Evolutionary conservation across 1,140 invertebrate genomes (phyloP).

Genomic region (Palaemon carinicauda): DNA sequence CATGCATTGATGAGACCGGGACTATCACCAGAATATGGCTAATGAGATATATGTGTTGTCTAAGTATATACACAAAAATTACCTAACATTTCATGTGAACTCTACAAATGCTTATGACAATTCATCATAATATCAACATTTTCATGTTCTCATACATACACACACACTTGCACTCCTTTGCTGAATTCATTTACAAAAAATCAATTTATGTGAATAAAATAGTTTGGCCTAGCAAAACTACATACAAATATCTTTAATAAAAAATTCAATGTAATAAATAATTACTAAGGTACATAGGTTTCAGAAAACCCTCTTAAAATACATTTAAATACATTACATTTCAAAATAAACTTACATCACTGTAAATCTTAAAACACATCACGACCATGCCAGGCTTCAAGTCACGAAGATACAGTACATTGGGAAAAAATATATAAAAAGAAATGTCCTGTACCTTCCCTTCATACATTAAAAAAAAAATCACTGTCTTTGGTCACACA

Average conservation of each 20-base stretch:
- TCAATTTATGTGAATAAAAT: slow-evolving; percentile 26
- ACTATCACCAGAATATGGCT: too few relatives aligned
- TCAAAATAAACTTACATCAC: background rate
- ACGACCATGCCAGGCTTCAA: background rate
- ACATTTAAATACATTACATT: background rate
- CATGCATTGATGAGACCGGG: too few relatives aligned
- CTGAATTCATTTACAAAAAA: background rate
- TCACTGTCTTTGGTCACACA: background rate
- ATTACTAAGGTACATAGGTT: slow-evolving; percentile 21
- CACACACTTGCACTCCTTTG: background rate
- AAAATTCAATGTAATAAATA: slow-evolving; percentile 19
- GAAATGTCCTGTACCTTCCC: too few relatives aligned
- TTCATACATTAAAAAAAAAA: background rate
- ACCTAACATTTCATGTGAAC: too few relatives aligned
- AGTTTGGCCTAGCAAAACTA: slow-evolving; percentile 32
- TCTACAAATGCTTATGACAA: too few relatives aligned
- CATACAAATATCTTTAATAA: slow-evolving; percentile 30
- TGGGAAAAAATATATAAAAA: too few relatives aligned
- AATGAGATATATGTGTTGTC: too few relatives aligned
- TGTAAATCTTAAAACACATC: background rate
- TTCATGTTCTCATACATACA: background rate
- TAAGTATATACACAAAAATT: too few relatives aligned
- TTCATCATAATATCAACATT: background rate
- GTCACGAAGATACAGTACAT: too few relatives aligned
- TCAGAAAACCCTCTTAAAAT: background rate